These are phyloP conservation scores for Myoxocephalus aenaeus DNA, from an alignment of 2,797 vertebrate genomes.

Conservation along the genomic window DNA sequence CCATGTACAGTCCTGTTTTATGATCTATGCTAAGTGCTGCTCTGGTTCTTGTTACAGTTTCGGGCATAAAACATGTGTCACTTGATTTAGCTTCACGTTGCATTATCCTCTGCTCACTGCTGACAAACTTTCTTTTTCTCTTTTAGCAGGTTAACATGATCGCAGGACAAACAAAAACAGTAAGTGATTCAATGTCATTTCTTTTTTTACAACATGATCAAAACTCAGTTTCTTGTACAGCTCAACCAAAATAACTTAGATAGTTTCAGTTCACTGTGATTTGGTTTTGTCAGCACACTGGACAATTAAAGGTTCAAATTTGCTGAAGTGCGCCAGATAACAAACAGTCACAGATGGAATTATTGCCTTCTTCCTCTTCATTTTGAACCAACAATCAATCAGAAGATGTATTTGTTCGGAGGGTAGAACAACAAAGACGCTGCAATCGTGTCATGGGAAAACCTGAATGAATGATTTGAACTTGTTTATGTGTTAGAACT, in stretches of 20 bases:
- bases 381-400: not conserved
- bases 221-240: not conserved
- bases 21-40: slow-evolving; percentile 19
- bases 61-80: slow-evolving; percentile 7
- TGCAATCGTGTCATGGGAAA: slow-evolving; percentile 12
- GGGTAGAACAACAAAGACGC: not conserved
- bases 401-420: not conserved
- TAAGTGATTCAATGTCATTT: slow-evolving; percentile 39
- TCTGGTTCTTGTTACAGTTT: slow-evolving; percentile 48
- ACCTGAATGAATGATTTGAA: slow-evolving; percentile 7
- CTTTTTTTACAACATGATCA: not conserved
- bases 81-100: slow-evolving; percentile 20
- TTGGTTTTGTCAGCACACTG: not conserved
- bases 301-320: not conserved
- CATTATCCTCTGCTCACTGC: slow-evolving; percentile 7
- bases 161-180: slow-evolving; percentile 43
- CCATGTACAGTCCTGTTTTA: slow-evolving; percentile 35
- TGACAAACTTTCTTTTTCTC: slow-evolving; percentile 39
- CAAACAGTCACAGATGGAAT: not conserved
- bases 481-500: slow-evolving; percentile 13
- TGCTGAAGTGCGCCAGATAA: not conserved
- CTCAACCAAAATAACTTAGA: not conserved
- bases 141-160: slow-evolving; percentile 74
- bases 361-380: not conserved
- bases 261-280: not conserved